Evolutionary conservation across 2,113 vertebrate species (phyloP).

Genomic region (Paracanthobrama guichenoti): DNA sequence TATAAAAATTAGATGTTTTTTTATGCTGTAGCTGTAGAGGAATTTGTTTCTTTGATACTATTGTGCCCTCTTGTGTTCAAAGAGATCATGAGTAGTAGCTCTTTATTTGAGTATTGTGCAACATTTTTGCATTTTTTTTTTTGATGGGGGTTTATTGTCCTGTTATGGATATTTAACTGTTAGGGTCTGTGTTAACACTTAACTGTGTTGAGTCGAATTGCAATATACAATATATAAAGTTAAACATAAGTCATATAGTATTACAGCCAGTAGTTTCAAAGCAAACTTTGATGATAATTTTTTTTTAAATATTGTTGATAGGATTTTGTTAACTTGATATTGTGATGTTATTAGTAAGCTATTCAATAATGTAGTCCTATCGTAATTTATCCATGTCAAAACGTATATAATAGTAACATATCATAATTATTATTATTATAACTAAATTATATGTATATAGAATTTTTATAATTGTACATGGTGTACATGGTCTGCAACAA

Average conservation of each 20-base stretch:
- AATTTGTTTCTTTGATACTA: background rate
- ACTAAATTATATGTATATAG: too few species aligned
- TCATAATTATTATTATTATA: too few species aligned
- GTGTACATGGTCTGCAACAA: too few species aligned
- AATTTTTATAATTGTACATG: too few species aligned
- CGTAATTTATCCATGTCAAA: too few species aligned
- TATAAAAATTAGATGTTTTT: background rate
- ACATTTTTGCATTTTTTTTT: too few species aligned
- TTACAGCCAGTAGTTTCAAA: background rate
- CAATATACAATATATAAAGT: background rate
- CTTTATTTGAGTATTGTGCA: background rate
- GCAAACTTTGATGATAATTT: background rate
- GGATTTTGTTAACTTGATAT: too few species aligned
- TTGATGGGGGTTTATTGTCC: background rate
- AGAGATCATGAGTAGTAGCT: background rate
- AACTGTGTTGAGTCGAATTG: background rate
- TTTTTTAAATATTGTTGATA: too few species aligned
- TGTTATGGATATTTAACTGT: background rate
- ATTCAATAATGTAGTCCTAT: too few species aligned
- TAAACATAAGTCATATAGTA: background rate
- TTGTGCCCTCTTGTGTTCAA: constrained; percentile 49
- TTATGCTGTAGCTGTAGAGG: background rate
- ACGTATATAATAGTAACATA: too few species aligned
- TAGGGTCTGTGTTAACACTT: background rate
- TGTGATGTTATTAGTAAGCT: too few species aligned